Evolutionary conservation across 1,140 invertebrate genomes (phyloP).

Genomic region (Branchinecta lindahli): DNA sequence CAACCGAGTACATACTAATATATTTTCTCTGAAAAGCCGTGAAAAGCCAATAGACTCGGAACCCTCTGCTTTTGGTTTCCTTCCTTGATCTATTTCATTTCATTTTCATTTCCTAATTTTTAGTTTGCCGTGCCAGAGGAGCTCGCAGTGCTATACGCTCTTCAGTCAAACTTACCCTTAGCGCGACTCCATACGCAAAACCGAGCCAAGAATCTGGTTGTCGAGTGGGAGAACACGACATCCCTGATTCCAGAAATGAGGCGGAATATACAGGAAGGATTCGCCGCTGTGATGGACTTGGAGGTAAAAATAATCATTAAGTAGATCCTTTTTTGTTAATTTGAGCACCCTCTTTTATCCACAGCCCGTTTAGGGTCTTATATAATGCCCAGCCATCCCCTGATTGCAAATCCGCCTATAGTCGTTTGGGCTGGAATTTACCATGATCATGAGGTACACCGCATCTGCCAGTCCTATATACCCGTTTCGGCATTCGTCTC

Average conservation of each 20-base stretch:
- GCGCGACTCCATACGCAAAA: not conserved
- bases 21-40: too few relatives aligned
- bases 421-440: too few relatives aligned
- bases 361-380: too few relatives aligned
- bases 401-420: too few relatives aligned
- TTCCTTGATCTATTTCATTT: not conserved
- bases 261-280: not conserved
- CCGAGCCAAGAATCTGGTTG: not conserved
- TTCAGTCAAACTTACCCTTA: not conserved
- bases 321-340: too few relatives aligned
- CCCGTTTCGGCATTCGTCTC: too few relatives aligned
- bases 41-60: too few relatives aligned
- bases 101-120: not conserved
- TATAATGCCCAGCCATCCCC: too few relatives aligned
- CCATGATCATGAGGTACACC: too few relatives aligned
- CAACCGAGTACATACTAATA: too few relatives aligned
- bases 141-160: not conserved
- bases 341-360: too few relatives aligned
- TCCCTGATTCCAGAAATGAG: not conserved
- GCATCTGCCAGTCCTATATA: too few relatives aligned
- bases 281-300: not conserved
- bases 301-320: not conserved
- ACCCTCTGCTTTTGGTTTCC: not conserved
- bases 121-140: not conserved
- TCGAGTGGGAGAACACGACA: not conserved